These are phyloP conservation scores for Dysdera silvatica DNA, from an alignment of 1,140 invertebrate genomes.

Conservation along the genomic window DNA sequence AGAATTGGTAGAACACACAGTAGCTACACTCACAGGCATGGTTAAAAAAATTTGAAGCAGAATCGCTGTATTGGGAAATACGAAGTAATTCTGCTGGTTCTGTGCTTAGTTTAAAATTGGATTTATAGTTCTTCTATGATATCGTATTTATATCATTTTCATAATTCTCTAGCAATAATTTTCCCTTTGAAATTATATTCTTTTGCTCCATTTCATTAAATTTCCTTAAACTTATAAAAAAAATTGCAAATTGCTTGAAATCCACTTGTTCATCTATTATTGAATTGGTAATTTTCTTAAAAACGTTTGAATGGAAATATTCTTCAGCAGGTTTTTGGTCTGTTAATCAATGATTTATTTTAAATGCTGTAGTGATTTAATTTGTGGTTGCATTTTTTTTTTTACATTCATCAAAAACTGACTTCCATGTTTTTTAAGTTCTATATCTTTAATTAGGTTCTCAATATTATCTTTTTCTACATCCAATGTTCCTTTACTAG, in stretches of 20 bases:
- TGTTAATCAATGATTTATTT: not conserved
- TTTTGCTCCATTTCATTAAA: too few species aligned
- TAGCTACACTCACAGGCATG: too few species aligned
- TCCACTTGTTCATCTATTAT: not conserved
- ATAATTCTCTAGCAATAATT: too few species aligned
- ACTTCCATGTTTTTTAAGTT: not conserved
- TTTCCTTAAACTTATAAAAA: too few species aligned
- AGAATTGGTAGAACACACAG: too few species aligned
- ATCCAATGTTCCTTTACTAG: not conserved
- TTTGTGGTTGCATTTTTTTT: not conserved
- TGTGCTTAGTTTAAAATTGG: too few species aligned
- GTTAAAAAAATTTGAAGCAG: too few species aligned
- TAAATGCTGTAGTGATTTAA: not conserved
- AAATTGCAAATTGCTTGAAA: not conserved
- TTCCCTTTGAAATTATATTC: too few species aligned
- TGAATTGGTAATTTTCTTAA: not conserved
- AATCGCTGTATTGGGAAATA: too few species aligned
- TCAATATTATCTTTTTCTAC: constrained; percentile 1
- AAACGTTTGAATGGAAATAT: not conserved
- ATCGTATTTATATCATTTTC: too few species aligned
- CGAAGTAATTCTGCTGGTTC: too few species aligned
- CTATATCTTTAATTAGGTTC: not conserved
- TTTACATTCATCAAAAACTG: not conserved
- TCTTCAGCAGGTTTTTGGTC: not conserved
- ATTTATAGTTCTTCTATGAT: too few species aligned